Base-by-base conservation (phyloP, 2,113 vertebrate genomes). In the Xiphophorus maculatus region DNA sequence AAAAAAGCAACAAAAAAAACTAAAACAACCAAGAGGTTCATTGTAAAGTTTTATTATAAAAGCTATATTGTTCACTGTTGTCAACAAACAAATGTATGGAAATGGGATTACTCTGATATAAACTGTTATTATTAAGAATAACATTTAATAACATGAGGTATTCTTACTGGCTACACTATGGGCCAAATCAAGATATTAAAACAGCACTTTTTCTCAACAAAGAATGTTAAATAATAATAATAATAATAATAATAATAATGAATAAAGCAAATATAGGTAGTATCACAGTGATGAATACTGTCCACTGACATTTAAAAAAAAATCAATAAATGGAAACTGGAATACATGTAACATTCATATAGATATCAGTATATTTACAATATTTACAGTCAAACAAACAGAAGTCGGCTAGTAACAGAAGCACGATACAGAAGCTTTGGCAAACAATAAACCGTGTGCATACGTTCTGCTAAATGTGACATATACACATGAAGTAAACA, bases 201-300 rank as follows among this genome's bases (percentile, higher is more conserved):
- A 87, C 81, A 89, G 77, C 74, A 88, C 76, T 83, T 76, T 85
- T 83, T 70, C 84, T 90, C 78, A 88, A 93, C 85, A 91, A 88
- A 51, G 48, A 51, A 93, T 71, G 72, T 89, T 92, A 88, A 92
- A 92, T 93, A 93, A 95, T 87, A 87, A 79, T 78, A 92, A 92
- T 93, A 93, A 95, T 79, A 66, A 78, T 60, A 63, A 84, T 75
- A 77, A 83, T 84, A 73, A 81, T 81, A 84, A 78, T 48, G 82
- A 87, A 75, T 84, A 92, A 90, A 93, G 84, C 87, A 90, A 81
- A 88, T 74, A 91, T 72, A 93, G 92, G 92, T 94, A 94, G 93
- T 90, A 92, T 95, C 94, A 93, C 93, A 94, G 92, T 90, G 93
- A 93, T 84, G 90, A 94, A 93, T 92, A 94, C 92, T 91, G 90